phyloP scores from a whole-genome alignment of 2,888 invertebrate species.

The Trichogramma dendrolimi region DNA sequence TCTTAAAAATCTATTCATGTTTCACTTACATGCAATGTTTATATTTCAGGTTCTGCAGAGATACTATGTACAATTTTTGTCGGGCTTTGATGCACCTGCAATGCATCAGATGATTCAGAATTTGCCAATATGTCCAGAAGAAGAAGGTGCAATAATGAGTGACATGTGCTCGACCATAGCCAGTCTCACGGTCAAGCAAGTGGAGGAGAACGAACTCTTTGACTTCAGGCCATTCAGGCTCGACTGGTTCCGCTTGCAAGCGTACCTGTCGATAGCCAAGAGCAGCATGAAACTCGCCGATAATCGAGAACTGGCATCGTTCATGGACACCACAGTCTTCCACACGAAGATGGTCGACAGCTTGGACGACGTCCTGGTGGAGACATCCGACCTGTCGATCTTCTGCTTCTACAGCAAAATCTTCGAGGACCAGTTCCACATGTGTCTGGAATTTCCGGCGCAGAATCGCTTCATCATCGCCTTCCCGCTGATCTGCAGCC shows the following conservation, averaged over 20 bases:
- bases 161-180: slow-evolving; percentile 87
- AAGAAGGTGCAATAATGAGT: slow-evolving; percentile 89
- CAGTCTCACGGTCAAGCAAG: slow-evolving; percentile 84
- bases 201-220: slow-evolving; percentile 92
- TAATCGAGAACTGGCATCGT: slow-evolving; percentile 80
- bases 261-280: slow-evolving; percentile 83
- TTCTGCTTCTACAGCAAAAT: slow-evolving; percentile 97
- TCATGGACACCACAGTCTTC: slow-evolving; percentile 93
- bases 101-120: slow-evolving; percentile 80
- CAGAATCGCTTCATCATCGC: slow-evolving; percentile 97
- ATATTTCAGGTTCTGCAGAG: slow-evolving; percentile 74
- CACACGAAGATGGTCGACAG: slow-evolving; percentile 98
- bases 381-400: slow-evolving; percentile 94
- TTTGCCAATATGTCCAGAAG: slow-evolving; percentile 82
- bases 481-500: slow-evolving; percentile 95
- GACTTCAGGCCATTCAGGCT: slow-evolving; percentile 92
- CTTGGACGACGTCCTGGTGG: slow-evolving; percentile 92
- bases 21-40: not conserved
- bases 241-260: slow-evolving; percentile 97
- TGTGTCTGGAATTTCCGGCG: slow-evolving; percentile 97
- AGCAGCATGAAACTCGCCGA: slow-evolving; percentile 75
- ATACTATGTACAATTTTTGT: slow-evolving; percentile 95
- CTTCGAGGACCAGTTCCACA: slow-evolving; percentile 96
- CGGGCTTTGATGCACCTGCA: slow-evolving; percentile 92
- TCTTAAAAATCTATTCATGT: not conserved